Conservation (phyloP, 2,888 invertebrate species). For the Pachliopta kotzebuea region DNA sequence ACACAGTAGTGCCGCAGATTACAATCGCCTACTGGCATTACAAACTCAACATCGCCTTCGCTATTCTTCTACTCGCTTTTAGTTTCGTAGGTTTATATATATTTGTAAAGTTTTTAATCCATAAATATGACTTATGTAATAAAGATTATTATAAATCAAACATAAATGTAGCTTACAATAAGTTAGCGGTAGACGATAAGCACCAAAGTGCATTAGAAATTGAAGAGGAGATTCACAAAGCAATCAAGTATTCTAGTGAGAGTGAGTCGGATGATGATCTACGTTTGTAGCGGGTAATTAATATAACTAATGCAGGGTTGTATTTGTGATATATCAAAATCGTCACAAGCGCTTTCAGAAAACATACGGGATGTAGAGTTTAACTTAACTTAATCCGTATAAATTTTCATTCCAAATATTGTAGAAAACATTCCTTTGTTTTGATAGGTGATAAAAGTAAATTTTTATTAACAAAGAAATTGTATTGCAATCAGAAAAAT, state of each 20-base stretch:
- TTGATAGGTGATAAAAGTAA: neutral
- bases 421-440: constrained; percentile 26
- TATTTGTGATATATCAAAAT: constrained; percentile 55
- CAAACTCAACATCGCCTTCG: constrained; percentile 63
- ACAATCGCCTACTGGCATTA: constrained; percentile 69
- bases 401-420: constrained; percentile 17
- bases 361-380: constrained; percentile 1
- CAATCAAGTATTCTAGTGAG: constrained; percentile 62
- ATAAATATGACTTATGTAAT: constrained; percentile 41
- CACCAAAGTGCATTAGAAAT: constrained; percentile 63
- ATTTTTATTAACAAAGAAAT: neutral
- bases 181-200: constrained; percentile 65
- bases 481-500: neutral
- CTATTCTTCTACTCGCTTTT: constrained; percentile 55
- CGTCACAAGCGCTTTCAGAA: constrained; percentile 47
- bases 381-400: neutral
- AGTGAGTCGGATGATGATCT: constrained; percentile 70
- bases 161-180: constrained; percentile 61
- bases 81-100: constrained; percentile 51
- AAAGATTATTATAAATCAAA: constrained; percentile 58
- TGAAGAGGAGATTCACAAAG: constrained; percentile 68
- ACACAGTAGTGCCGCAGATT: constrained; percentile 63
- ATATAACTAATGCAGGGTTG: constrained; percentile 51
- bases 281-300: constrained; percentile 58
- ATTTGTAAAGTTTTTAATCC: constrained; percentile 49